Evolutionary conservation across 2,113 vertebrate species (phyloP).

Genomic region (Oncorhynchus clarkii): DNA sequence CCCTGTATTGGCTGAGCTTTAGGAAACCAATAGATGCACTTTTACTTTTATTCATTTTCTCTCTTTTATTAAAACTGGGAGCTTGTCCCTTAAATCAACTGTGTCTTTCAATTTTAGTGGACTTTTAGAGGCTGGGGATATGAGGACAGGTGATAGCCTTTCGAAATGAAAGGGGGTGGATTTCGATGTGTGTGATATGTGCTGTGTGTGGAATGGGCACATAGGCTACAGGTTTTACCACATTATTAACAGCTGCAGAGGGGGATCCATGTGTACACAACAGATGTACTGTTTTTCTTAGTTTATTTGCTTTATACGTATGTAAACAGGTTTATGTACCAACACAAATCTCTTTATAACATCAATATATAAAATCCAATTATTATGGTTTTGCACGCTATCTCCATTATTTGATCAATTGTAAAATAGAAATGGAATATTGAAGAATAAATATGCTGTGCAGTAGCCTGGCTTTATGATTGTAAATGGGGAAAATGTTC

Average conservation of each 20-base stretch:
- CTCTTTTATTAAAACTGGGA: slow-evolving; percentile 26
- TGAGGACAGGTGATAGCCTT: slow-evolving; percentile 21
- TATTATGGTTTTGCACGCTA: neutral
- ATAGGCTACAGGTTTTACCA: slow-evolving; percentile 16
- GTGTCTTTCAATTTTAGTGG: slow-evolving; percentile 14
- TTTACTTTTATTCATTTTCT: slow-evolving; percentile 11
- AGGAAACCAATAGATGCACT: neutral
- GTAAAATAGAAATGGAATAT: neutral
- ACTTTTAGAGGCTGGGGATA: neutral
- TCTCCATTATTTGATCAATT: neutral
- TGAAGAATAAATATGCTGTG: neutral
- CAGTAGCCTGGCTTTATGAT: neutral
- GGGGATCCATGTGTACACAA: neutral
- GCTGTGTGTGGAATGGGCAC: slow-evolving; percentile 26
- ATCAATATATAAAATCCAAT: neutral
- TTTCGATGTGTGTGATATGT: slow-evolving; percentile 16
- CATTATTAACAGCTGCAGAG: slow-evolving; percentile 17
- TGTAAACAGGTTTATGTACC: neutral
- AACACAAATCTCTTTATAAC: neutral
- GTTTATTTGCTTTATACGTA: neutral
- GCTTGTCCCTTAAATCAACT: slow-evolving; percentile 20
- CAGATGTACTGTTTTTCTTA: neutral
- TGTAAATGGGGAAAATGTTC: neutral
- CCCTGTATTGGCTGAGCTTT: neutral
- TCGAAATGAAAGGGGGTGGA: slow-evolving; percentile 5